Conservation (phyloP, 2,888 invertebrate species). For the Coremacera marginata region DNA sequence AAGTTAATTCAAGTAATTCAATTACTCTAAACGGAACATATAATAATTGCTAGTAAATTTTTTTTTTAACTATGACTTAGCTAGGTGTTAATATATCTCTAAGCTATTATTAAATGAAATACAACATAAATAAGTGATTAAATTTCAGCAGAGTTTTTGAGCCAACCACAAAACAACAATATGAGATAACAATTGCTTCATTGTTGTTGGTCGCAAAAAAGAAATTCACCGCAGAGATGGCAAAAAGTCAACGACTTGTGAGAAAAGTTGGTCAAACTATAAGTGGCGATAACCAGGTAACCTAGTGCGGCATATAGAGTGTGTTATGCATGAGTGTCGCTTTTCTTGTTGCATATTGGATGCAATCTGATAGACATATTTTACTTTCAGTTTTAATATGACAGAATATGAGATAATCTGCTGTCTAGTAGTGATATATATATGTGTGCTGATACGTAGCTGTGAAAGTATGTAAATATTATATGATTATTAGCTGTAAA, state of each 20-base stretch:
- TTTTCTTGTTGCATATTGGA: background rate
- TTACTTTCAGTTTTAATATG: background rate
- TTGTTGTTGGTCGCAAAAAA: background rate
- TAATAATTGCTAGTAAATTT: background rate
- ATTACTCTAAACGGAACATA: background rate
- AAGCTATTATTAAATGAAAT: background rate
- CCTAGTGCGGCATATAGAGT: slow-evolving; percentile 26
- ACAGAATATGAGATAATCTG: background rate
- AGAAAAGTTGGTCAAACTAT: slow-evolving; percentile 30
- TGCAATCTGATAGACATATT: background rate
- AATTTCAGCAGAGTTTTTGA: background rate
- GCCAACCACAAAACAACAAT: background rate
- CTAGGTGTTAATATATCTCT: too few species aligned
- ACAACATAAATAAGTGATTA: background rate
- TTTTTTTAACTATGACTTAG: too few species aligned
- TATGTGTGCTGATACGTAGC: too few species aligned
- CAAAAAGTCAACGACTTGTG: slow-evolving; percentile 32
- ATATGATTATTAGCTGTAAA: too few species aligned
- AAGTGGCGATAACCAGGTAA: slow-evolving; percentile 32
- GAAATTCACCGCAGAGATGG: background rate
- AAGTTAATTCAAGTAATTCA: slow-evolving; percentile 60
- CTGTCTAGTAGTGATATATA: background rate
- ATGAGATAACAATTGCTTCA: background rate
- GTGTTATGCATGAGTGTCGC: background rate
- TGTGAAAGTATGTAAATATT: too few species aligned